Conservation (phyloP, 2,888 invertebrate genomes). For the Erebia palarica region DNA sequence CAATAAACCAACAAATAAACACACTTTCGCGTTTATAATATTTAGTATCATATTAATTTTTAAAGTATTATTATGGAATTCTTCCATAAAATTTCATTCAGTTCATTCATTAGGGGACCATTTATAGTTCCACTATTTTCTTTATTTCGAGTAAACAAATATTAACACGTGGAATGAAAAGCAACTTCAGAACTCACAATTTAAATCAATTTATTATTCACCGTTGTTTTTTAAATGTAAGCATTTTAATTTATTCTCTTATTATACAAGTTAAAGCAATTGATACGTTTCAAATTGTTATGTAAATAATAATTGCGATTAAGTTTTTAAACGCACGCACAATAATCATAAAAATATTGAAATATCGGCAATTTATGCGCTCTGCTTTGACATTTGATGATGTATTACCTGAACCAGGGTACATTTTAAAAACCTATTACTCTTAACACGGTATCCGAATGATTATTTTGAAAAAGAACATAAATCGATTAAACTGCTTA, state of each 20-base stretch:
- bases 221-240: not conserved
- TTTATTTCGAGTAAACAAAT: too few relatives aligned
- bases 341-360: conserved; percentile 44
- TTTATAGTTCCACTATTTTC: too few relatives aligned
- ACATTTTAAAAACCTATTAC: conserved; percentile 73
- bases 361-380: conserved; percentile 50
- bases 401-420: conserved; percentile 53
- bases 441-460: conserved; percentile 58
- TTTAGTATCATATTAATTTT: too few relatives aligned
- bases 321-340: conserved; percentile 43
- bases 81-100: too few relatives aligned
- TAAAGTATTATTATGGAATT: too few relatives aligned
- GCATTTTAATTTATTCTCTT: conserved; percentile 2
- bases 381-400: conserved; percentile 51
- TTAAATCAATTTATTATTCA: not conserved
- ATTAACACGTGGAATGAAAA: too few relatives aligned
- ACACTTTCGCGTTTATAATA: too few relatives aligned
- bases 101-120: too few relatives aligned
- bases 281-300: conserved; percentile 35
- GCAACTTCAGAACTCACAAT: too few relatives aligned
- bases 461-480: conserved; percentile 50
- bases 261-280: conserved; percentile 19
- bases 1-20: too few relatives aligned
- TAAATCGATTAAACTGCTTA: conserved; percentile 52
- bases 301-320: conserved; percentile 47